phyloP scores from a whole-genome alignment of 2,888 invertebrate genomes.

The Campaea margaritaria region DNA sequence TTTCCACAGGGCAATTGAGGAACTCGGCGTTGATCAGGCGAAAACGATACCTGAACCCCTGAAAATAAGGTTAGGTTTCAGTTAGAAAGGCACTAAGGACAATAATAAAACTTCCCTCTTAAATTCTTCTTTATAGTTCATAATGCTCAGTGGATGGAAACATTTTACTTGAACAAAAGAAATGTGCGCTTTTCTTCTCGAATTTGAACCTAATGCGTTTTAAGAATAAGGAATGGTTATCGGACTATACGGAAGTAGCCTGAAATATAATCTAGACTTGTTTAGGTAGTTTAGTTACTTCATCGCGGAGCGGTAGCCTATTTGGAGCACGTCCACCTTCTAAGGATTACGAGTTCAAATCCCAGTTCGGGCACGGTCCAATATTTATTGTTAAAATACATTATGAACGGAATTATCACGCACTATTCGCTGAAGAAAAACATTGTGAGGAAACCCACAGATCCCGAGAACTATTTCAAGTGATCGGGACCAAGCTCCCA shows the following conservation, averaged over 20 bases:
- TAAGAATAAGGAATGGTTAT: slow-evolving; percentile 89
- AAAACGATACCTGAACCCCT: slow-evolving; percentile 88
- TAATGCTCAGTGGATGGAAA: slow-evolving; percentile 58
- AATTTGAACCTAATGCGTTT: slow-evolving; percentile 70
- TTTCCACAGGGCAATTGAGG: slow-evolving; percentile 90
- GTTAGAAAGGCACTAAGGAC: neutral
- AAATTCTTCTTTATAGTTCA: slow-evolving; percentile 82
- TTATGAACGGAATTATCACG: no score
- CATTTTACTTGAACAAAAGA: slow-evolving; percentile 44
- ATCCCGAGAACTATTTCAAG: no score
- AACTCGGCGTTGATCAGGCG: slow-evolving; percentile 90
- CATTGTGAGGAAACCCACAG: no score
- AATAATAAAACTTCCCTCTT: slow-evolving; percentile 70
- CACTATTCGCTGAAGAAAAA: no score
- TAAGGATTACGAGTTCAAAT: no score
- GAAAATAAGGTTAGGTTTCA: slow-evolving; percentile 44
- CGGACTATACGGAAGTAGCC: slow-evolving; percentile 78
- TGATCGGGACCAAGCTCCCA: no score
- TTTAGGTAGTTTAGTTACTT: no score
- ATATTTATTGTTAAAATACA: no score
- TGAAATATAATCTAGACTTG: neutral
- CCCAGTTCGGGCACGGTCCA: no score
- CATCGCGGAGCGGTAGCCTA: no score
- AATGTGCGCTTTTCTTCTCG: slow-evolving; percentile 48
- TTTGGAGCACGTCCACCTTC: no score